These are phyloP conservation scores for Dromaius novaehollandiae DNA, from an alignment of 2,113 vertebrate genomes.

Conservation along the genomic window DNA sequence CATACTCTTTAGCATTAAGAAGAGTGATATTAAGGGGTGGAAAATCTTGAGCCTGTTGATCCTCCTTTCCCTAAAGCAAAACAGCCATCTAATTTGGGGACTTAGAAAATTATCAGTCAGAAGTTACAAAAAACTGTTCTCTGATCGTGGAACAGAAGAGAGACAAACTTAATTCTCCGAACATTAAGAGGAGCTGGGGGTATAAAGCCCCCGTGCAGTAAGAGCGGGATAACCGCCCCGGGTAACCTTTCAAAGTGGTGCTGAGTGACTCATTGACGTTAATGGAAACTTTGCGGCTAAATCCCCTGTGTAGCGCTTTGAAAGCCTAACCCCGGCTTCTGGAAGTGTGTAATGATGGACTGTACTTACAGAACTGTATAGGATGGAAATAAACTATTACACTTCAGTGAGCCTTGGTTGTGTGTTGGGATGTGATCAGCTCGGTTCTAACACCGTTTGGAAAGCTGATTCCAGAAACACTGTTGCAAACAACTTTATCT, in stretches of 20 bases:
- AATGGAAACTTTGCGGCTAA: conserved; percentile 25
- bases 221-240: neutral
- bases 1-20: conserved; percentile 7
- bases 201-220: neutral
- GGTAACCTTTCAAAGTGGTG: conserved; percentile 36
- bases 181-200: neutral
- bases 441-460: neutral
- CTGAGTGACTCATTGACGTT: conserved; percentile 25
- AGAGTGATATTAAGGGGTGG: conserved; percentile 17
- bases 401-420: neutral
- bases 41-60: conserved; percentile 66
- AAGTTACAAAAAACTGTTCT: conserved; percentile 19
- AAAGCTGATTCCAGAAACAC: neutral
- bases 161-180: conserved; percentile 43
- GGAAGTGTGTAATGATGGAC: neutral
- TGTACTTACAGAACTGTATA: neutral
- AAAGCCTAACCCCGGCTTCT: neutral
- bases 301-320: neutral
- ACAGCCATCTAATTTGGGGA: conserved; percentile 59
- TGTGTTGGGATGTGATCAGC: neutral
- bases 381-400: neutral
- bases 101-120: conserved; percentile 50
- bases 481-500: neutral
- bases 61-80: conserved; percentile 71
- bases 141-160: conserved; percentile 50